A percentile compares a stretch with the other conserved stretches of the same genome.
Conservation (phyloP, 2,113 vertebrate genomes). For the Silurus asotus region DNA sequence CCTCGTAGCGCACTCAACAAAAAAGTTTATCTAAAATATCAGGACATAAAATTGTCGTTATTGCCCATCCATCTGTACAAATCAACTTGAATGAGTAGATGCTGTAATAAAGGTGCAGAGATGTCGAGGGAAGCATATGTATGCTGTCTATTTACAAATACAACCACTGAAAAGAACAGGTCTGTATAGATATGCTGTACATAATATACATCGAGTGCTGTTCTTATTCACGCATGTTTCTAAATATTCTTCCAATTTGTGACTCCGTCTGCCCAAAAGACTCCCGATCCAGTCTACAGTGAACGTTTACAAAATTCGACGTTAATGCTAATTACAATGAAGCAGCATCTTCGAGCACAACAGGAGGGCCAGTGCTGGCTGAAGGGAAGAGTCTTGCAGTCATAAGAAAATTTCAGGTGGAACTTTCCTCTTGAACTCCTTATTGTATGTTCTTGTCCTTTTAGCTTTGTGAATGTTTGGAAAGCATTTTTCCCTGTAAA, state of each 20-base stretch:
- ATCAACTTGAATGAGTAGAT: constrained; percentile 48
- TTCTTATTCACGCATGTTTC: constrained; percentile 62
- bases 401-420: constrained; percentile 57
- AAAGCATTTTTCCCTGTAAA: constrained; percentile 59
- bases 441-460: constrained; percentile 29
- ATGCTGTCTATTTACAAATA: constrained; percentile 66
- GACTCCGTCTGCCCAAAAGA: constrained; percentile 46
- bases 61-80: constrained; percentile 40
- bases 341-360: constrained; percentile 61
- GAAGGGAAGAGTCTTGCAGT: constrained; percentile 52
- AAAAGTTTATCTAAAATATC: constrained; percentile 35
- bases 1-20: constrained; percentile 1
- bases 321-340: constrained; percentile 60
- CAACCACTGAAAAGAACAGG: constrained; percentile 63
- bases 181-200: constrained; percentile 68
- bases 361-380: constrained; percentile 32
- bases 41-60: constrained; percentile 1
- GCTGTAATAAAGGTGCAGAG: constrained; percentile 45
- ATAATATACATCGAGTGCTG: constrained; percentile 72
- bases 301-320: constrained; percentile 59
- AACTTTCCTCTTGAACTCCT: constrained; percentile 19
- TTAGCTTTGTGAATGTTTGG: constrained; percentile 40
- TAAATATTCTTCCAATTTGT: constrained; percentile 52
- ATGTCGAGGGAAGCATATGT: constrained; percentile 41
- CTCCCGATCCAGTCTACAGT: constrained; percentile 58